A percentile compares a stretch with the other conserved stretches of the same genome.
Conservation (phyloP, 2,113 vertebrate genomes). For the Neogobius melanostomus region DNA sequence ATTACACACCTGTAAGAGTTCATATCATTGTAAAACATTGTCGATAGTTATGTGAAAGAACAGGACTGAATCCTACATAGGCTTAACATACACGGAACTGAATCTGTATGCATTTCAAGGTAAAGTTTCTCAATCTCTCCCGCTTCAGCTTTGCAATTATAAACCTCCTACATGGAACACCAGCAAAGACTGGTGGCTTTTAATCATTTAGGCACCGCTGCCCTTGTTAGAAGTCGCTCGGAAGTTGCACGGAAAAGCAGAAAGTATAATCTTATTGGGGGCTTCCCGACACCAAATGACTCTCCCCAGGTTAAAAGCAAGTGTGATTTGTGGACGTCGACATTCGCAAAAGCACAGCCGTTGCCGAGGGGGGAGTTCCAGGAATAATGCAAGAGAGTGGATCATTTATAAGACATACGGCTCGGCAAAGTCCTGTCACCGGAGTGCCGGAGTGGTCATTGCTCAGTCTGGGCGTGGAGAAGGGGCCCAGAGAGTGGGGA, state of each 20-base stretch:
- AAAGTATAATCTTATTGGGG: slow-evolving; percentile 8
- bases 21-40: background rate
- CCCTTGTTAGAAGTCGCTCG: background rate
- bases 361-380: slow-evolving; percentile 14
- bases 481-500: slow-evolving; percentile 2
- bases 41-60: background rate
- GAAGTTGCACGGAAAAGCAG: background rate
- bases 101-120: no score
- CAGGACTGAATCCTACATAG: background rate
- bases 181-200: background rate
- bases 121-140: background rate
- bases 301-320: slow-evolving; percentile 23
- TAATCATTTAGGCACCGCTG: background rate
- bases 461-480: slow-evolving; percentile 28
- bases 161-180: background rate
- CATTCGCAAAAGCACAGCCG: background rate
- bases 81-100: background rate
- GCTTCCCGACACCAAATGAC: slow-evolving; percentile 3
- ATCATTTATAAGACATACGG: slow-evolving; percentile 30
- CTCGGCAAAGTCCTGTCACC: slow-evolving; percentile 19
- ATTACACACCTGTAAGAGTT: background rate
- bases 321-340: slow-evolving; percentile 16
- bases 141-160: background rate
- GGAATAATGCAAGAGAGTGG: slow-evolving; percentile 26
- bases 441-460: slow-evolving; percentile 17